phyloP scores from a whole-genome alignment of 2,797 vertebrate genomes.

The Antrozous pallidus region DNA sequence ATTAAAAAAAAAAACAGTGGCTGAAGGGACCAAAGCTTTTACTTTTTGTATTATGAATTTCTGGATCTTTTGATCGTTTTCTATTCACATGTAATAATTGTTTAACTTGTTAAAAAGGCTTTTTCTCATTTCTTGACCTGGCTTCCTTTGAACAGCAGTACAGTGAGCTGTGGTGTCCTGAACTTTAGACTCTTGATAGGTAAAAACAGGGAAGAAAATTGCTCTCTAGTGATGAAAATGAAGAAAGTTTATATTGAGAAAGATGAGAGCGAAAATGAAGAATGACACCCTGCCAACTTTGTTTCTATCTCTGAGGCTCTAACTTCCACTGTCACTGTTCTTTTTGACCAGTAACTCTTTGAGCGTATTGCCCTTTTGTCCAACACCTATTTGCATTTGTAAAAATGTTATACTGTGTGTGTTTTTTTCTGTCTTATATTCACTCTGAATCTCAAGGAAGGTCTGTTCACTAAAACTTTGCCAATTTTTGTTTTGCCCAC shows the following conservation, averaged over 20 bases:
- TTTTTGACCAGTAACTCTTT: not conserved
- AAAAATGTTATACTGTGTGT: not conserved
- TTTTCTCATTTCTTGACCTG: not conserved
- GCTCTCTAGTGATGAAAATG: not conserved
- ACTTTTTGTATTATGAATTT: not conserved
- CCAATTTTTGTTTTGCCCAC: not conserved
- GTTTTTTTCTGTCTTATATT: not conserved
- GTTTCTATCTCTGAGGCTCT: not conserved
- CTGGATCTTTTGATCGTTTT: not conserved
- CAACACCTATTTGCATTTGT: not conserved
- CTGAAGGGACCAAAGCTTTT: not conserved
- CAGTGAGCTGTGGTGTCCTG: rapidly evolving
- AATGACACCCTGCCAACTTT: not conserved
- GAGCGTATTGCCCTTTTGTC: not conserved
- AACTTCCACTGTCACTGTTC: not conserved
- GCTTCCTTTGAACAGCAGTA: not conserved
- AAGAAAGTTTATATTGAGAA: not conserved
- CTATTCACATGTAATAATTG: not conserved
- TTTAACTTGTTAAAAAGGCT: not conserved
- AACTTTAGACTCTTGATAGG: not conserved
- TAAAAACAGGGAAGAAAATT: not conserved
- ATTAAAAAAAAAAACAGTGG: not conserved
- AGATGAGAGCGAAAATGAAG: not conserved
- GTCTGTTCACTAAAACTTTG: not conserved
- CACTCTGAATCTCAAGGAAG: not conserved